Base-by-base conservation (phyloP, 2,113 vertebrate species). In the Egretta garzetta region DNA sequence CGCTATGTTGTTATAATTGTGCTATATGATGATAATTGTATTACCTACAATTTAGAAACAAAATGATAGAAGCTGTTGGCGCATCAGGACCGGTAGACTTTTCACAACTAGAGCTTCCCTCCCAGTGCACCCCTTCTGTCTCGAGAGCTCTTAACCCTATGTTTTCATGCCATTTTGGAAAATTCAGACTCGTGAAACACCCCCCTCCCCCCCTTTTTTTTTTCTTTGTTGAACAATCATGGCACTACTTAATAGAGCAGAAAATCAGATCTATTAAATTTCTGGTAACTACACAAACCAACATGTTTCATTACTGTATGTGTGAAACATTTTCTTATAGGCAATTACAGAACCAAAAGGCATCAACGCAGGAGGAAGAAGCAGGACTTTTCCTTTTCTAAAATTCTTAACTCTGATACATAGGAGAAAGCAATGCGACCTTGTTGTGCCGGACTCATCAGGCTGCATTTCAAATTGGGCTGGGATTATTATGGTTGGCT, bases 361-460 rank as follows among this genome's bases (percentile, higher is more conserved):
- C 35, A 39, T 59, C 22, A 35, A 17, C 7, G 5, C 47, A 73
- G 33, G 32, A 75, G 22, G 35, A 89, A 56, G 39, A 53, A 56
- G 27, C 21, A 49, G 35, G 92, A 88, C 53, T 28, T 74, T 92
- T 92, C 63, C 80, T 24, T 47, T 73, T 94, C 66, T 28, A 66
- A 80, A 95, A 76, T 43, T 20, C n/a, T 27, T 22, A n/a, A 23
- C 26, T 62, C 50, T 49, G 6, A 63, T 35, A 49, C 8, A 14
- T 33, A 30, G 49, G 56, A 21, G 32, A 70, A 80, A 68, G 80
- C 53, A n/a, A 56, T 26, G 32, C 13, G 86, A 79, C 50, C 72
- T 92, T 84, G 70, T 83, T 95, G 90, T 88, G 41, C 56, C 62
- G 63, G 41, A 50, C 75, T 82, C 93, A 76, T 89, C 86, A 67